Conservation (phyloP, 2,113 vertebrate genomes). For the Oxygymnocypris stewartii region DNA sequence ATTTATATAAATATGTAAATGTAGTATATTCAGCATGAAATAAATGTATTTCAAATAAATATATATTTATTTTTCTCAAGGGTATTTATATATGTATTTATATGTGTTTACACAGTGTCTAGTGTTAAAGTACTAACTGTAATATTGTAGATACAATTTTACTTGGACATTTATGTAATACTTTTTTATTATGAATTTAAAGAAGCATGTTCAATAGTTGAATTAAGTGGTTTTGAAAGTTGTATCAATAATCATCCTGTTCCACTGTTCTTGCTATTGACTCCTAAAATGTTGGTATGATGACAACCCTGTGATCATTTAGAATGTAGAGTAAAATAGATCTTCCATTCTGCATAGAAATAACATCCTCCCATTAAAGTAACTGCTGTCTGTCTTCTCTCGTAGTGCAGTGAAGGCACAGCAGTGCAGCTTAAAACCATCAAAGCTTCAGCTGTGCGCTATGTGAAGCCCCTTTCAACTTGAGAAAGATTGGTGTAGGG, state of each 20-base stretch:
- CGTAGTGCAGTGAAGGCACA: neutral
- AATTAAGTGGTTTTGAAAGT: neutral
- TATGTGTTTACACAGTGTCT: too few relatives aligned
- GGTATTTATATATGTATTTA: too few relatives aligned
- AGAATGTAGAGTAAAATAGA: neutral
- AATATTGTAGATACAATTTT: too few relatives aligned
- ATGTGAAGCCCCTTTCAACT: constrained; percentile 44
- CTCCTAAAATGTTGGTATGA: neutral
- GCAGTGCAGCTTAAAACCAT: constrained; percentile 10
- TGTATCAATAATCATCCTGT: neutral
- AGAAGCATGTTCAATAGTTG: too few relatives aligned
- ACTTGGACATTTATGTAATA: too few relatives aligned
- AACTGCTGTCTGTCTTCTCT: constrained; percentile 20
- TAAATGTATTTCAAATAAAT: too few relatives aligned
- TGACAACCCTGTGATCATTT: neutral
- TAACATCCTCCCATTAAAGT: constrained; percentile 3
- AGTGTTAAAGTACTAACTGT: too few relatives aligned
- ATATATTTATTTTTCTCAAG: too few relatives aligned
- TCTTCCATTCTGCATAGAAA: neutral
- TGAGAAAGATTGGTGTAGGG: constrained; percentile 39
- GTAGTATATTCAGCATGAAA: too few relatives aligned
- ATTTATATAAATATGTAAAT: too few relatives aligned
- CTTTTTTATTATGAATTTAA: too few relatives aligned
- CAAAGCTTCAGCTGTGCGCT: constrained; percentile 23
- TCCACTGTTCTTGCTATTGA: neutral